Conservation (phyloP, 2,888 invertebrate genomes). For the Blastobasis lacticolella region DNA sequence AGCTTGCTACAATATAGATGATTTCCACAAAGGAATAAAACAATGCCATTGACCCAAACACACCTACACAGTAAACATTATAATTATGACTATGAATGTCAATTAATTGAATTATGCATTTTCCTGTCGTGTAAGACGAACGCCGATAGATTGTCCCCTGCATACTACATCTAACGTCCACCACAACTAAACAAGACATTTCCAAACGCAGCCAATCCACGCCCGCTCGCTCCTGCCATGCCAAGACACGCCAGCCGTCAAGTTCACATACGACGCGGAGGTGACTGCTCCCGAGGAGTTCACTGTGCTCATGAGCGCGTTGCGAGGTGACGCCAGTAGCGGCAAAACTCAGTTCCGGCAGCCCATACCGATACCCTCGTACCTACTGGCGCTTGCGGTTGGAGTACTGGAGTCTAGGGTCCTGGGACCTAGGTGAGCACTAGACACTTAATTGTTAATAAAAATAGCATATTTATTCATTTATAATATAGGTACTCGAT, state of each 20-base stretch:
- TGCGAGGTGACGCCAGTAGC: slow-evolving; percentile 65
- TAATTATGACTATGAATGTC: too few species aligned
- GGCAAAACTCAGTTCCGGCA: slow-evolving; percentile 79
- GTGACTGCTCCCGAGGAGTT: slow-evolving; percentile 82
- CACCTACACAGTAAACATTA: too few species aligned
- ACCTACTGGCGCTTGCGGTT: slow-evolving; percentile 91
- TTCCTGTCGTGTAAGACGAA: too few species aligned
- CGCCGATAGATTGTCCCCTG: too few species aligned
- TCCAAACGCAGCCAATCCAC: slow-evolving; percentile 81
- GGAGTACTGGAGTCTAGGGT: slow-evolving; percentile 84
- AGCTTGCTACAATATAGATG: too few species aligned
- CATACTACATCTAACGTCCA: too few species aligned
- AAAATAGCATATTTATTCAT: too few species aligned
- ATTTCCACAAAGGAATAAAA: too few species aligned
- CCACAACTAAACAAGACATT: not conserved
- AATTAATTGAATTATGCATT: too few species aligned
- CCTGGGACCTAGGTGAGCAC: slow-evolving; percentile 79
- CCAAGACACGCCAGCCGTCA: slow-evolving; percentile 93
- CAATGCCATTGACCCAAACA: too few species aligned
- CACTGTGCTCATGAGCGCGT: slow-evolving; percentile 92
- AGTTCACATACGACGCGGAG: slow-evolving; percentile 86
- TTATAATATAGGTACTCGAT: too few species aligned
- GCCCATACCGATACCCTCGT: slow-evolving; percentile 89
- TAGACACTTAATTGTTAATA: not conserved
- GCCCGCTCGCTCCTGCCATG: slow-evolving; percentile 92